Evolutionary conservation across 2,888 invertebrate species (phyloP).

Genomic region (Cataglyphis rosenhaueri): DNA sequence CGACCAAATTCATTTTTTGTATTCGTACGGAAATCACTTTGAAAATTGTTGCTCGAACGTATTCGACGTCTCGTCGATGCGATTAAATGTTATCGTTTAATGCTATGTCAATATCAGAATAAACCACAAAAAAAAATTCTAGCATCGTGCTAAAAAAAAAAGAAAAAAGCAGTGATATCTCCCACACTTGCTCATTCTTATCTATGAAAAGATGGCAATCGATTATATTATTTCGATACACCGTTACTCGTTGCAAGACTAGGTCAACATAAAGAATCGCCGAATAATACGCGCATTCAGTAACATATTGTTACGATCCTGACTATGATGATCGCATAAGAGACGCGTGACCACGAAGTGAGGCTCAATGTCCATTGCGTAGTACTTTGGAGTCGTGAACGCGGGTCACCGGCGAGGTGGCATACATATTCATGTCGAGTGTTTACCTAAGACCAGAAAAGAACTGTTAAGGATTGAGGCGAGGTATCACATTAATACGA

Average conservation of each 20-base stretch:
- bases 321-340: neutral
- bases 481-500: conserved; percentile 76
- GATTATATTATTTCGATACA: neutral
- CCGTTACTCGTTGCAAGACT: conserved; percentile 24
- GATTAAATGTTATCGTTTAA: neutral
- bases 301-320: conserved; percentile 36
- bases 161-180: neutral
- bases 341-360: conserved; percentile 1
- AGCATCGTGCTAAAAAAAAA: neutral
- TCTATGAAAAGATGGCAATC: conserved; percentile 18
- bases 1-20: conserved; percentile 41
- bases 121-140: neutral
- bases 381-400: conserved; percentile 51
- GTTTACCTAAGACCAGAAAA: conserved; percentile 77
- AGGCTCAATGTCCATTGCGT: conserved; percentile 30
- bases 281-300: conserved; percentile 39
- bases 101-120: neutral
- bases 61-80: neutral
- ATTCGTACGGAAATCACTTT: conserved; percentile 37
- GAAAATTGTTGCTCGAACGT: neutral
- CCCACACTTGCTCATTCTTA: neutral
- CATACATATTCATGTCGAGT: conserved; percentile 75
- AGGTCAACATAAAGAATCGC: neutral
- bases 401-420: conserved; percentile 63
- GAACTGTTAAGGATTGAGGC: conserved; percentile 74